Evolutionary conservation across 2,113 vertebrate species (phyloP), one percentile per base, ranked within the genome.

Genomic region (Haemorhous mexicanus): DNA sequence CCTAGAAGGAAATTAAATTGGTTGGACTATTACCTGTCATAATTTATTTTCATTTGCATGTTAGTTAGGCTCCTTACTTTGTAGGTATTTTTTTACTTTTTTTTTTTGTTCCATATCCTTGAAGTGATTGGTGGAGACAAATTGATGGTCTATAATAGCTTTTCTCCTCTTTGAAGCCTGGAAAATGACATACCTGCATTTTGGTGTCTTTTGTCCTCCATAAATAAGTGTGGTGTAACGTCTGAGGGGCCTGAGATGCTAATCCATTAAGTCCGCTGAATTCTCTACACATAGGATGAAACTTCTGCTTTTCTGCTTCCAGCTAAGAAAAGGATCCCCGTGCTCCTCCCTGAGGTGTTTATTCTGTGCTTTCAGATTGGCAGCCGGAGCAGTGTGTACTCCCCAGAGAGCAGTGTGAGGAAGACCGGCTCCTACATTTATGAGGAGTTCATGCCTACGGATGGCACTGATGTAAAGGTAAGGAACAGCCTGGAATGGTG

Each of bases 341-440:
- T 35, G 33, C 39, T 78, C 11, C 44, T 32, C n/a, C 32, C 37
- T 84, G 73, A 90, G 43, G 37, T 78, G 50, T 91, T 84, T 47
- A 1, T 84, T 70, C 67, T 94, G n/a, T 91, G 59, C 53, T 91
- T 98, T 24, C 97, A 99, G 99, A 99, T 99, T 19, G 99, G 99
- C 81, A 99, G 99, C 95, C 98, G 99, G 43, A 99, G 99, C 96
- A 99, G 99, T 2, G 99, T 99, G 67, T 99, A 99, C 95, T 99
- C 99, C 23, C 99, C 99, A 9, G 99, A 99, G 97, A 99, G 99
- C 98, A 99, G 97, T 1, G 99, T 99, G 91, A 98, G 99, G 92
- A 99, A 99, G 97, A 99, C 99, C 1, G 99, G 99, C 23, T 99
- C 99, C 0, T 99, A 99, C 97, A 99, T 99, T 95, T 99, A 99